phyloP scores from a whole-genome alignment of 2,888 invertebrate genomes.

The Cheilosia vulpina region DNA sequence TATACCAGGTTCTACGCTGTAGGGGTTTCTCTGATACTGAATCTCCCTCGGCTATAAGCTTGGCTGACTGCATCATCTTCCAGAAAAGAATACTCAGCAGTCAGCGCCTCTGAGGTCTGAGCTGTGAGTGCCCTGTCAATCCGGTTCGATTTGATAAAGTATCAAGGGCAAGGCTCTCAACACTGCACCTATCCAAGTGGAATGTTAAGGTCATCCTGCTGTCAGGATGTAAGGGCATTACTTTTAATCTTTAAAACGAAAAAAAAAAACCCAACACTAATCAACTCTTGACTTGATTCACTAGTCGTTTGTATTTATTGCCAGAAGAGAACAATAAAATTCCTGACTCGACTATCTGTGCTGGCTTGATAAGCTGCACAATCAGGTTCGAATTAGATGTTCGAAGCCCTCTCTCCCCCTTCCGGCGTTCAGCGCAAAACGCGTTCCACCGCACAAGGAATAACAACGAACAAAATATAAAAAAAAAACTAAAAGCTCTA shows the following conservation, averaged over 20 bases:
- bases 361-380: neutral
- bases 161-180: neutral
- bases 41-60: neutral
- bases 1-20: neutral
- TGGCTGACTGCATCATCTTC: constrained; percentile 13
- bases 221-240: neutral
- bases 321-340: neutral
- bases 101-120: neutral
- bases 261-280: neutral
- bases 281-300: neutral
- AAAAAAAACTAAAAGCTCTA: constrained; percentile 17
- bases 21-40: neutral
- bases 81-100: neutral
- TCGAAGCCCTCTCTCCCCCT: constrained; percentile 22
- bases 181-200: constrained; percentile 1
- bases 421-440: neutral
- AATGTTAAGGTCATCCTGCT: neutral
- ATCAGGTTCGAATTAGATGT: constrained; percentile 19
- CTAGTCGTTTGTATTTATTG: neutral
- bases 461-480: neutral
- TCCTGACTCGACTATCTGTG: neutral
- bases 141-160: constrained; percentile 1
- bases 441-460: neutral
- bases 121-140: neutral
- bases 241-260: neutral